Base-by-base conservation (phyloP, 2,113 vertebrate species). In the Pycnonotus jocosus region DNA sequence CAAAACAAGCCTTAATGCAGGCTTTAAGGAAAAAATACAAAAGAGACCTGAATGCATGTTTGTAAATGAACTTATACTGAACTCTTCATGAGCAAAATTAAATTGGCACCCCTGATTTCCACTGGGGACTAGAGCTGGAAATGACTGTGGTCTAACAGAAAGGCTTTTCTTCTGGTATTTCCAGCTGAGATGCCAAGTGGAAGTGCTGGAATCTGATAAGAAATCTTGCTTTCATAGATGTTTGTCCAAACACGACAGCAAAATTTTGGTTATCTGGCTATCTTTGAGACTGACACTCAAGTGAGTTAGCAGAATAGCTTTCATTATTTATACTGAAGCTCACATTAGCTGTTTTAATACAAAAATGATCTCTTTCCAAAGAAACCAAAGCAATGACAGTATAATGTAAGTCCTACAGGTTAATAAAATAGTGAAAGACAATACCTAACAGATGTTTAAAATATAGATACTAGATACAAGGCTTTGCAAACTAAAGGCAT, bases 191-290 rank as follows among this genome's bases (percentile, higher is more conserved):
- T 92, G 87, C 81, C 94, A 97, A 91, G 74, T 91, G 81, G 81
- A 96, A 97, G 42, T 88, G 17, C 45, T 78, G 62, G 45, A 85
- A 92, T 91, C 73, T 82, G 93, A 95, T 96, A 96, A 96, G 84
- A 82, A 85, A 86, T 2, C 17, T 68, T 80, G 28, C 15, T 92
- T 25, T 85, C 58, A 62, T 50, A 42, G 45, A 50, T 82, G 33
- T 80, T 92, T 94, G 65, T 90, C 33, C 61, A 91, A 79, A 74
- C 38, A 33, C 0, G 30, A 82, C 9, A 1, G 12, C 38, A 70
- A 65, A 76, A 58, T 68, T 87, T 60, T 54, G 10, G 15, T 60
- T 69, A 40, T 89, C 23, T 88, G 47, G 5, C 9, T 86, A 7
- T 76, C 40, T 72, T 72, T 89, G 42, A 79, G 82, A 61, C 13